Base-by-base conservation (phyloP, 2,888 invertebrate species). In the Trachelus tabidus region DNA sequence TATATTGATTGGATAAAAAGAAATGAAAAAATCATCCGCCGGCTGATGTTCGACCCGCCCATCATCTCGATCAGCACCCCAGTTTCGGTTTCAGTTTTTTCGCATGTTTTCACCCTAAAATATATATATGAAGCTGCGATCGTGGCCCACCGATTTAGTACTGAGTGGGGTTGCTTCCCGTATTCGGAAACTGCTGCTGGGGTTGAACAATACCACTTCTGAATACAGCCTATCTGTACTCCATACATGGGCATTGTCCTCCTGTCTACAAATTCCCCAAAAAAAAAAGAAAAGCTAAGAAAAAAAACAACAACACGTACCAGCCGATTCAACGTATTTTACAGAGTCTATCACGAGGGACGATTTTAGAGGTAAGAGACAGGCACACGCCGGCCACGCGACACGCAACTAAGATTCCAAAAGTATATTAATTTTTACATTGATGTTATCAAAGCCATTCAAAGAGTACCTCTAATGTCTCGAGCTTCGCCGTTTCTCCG, bases 211-310 rank as follows among this genome's bases (percentile, higher is more conserved):
- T 69, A 33, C 79, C 40, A 40, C 40, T 40, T 15, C 40, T 40
- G 40, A 40, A 40, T 40, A 81, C 77, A 73, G 71, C 80, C 81
- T 83, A 82, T 83, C 84, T 81, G 79, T 79, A 77, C 82, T 82
- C 81, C 79, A 84, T 84, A 83, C 74, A 81, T 77, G 80, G 75
- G 79, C 73, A 84, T 84, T 84, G 84, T 84, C 81, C 79, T 80
- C 75, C 78, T 83, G 81, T 83, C 84, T 84, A 80, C 83, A 80
- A 83, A 81, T 82, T 40, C 40, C 40, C 37, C 0, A 31, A 31
- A 33, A 40, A 40, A 40, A 40, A 40, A 15, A 40, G 40, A 15
- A 83, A 78, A 79, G 69, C 73, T n/a, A 34, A 40, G 69, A 40
- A 78, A 78, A 78, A 75, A 68, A 34, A 71, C 12, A 75, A 78